Base-by-base conservation (phyloP, 2,888 invertebrate genomes). In the Diaperis boleti region DNA sequence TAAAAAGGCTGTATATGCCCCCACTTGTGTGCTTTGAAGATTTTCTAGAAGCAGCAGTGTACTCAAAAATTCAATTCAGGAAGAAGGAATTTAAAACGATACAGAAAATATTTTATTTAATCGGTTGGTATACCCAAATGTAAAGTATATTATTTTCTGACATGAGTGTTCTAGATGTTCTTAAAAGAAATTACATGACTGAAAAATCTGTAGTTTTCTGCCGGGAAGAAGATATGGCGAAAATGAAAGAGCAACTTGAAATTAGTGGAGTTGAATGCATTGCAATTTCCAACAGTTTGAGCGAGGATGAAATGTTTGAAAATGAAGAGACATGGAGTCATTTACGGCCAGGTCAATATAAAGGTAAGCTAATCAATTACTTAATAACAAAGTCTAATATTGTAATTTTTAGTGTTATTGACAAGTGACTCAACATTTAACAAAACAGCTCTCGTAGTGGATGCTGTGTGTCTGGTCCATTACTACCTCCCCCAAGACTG, bases 11-110 rank as follows among this genome's bases (percentile, higher is more conserved):
- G 3, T 37, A 57, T 8, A 10, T 22, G 5, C 18, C 18, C 5
- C 57, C 57, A 2, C 8, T 47, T 7, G 20, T 57, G 5, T 35
- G 17, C 6, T 47, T 57, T 45, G 47, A 57, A 35, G 47, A 57
- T 10, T 57, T 47, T 26, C 39, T 57, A n/a, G 57, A 47, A 47
- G 57, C 57, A 2, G 57, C 57, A 3, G n/a, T 35, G 8, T 57
- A 47, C 15, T 47, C 37, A 6, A 57, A 47, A 37, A 11, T 57
- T n/a, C 2, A 37, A 8, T 49, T 57, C 15, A 26, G 2, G 17
- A 47, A 20, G n/a, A 57, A 57, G 11, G 47, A 47, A 6, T 6
- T 47, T 14, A 45, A 57, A 8, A 4, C 47, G 3, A 6, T 8
- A 17, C 14, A 47, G 11, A 57, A 47, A 26, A n/a, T 20, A 8